Base-by-base conservation (phyloP, 2,797 vertebrate genomes). In the Arctocebus calabarensis region DNA sequence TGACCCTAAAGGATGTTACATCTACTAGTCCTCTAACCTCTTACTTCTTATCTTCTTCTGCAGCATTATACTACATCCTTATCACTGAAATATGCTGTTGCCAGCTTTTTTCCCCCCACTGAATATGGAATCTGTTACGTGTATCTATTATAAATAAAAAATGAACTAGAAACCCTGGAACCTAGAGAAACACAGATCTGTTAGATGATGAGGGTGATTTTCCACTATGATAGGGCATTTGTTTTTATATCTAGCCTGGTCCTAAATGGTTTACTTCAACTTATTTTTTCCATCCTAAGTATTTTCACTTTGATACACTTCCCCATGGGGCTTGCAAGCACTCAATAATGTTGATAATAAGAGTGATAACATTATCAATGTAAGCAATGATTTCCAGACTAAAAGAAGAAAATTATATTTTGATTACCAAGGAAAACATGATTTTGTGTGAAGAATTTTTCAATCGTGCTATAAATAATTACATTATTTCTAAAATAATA, bases 381-480 rank as follows among this genome's bases (percentile, higher is more conserved):
- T 87, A 83, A 96, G 43, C 61, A 94, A 79, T 82, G 57, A 10
- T 74, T 96, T 89, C 43, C 25, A 88, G 40, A 82, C 61, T 90
- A 48, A 92, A 93, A 79, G 22, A 89, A 71, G n/a, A 32, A 95
- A 71, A 84, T 74, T 82, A 45, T 66, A 71, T 66, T 84, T 96
- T 71, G 27, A 94, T 95, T 90, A 92, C 11, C 29, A 94, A 81
- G 27, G 22, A 86, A 93, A 93, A 66, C 27, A 93, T 22, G 4
- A 73, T 40, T 95, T 94, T 88, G 59, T 77, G 82, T 93, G 52
- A 91, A 88, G 19, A 75, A 73, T 79, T 73, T 64, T 96, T 85
- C 12, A 94, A 79, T 85, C 91, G 79, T 79, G 23, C 2, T 84
- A 45, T 75, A 90, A 95, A 85, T 84, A 95, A 96, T 81, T 83